phyloP scores from a whole-genome alignment of 2,888 invertebrate species.

The Liopterus haemorrhoidalis region DNA sequence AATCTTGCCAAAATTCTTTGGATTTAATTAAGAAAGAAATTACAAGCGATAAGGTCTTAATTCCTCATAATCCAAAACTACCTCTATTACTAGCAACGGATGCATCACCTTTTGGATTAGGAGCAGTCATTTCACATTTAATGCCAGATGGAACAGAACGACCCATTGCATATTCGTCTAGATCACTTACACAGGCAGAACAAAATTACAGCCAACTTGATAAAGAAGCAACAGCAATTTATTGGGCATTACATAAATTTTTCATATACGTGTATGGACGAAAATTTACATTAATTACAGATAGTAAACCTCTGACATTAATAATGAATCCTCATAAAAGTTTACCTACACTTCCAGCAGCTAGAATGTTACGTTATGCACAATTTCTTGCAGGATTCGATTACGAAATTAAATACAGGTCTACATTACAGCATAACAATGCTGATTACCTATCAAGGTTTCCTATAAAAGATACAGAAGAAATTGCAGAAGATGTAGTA shows the following conservation, averaged over 20 bases:
- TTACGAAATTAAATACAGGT: slow-evolving; percentile 23
- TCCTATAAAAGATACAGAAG: neutral
- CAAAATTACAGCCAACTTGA: slow-evolving; percentile 4
- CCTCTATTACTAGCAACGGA: slow-evolving; percentile 37
- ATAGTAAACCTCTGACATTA: slow-evolving; percentile 12
- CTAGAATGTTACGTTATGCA: slow-evolving; percentile 25
- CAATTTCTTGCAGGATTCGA: slow-evolving; percentile 27
- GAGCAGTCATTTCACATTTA: slow-evolving; percentile 24
- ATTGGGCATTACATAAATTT: slow-evolving; percentile 6
- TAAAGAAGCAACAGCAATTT: slow-evolving; percentile 5
- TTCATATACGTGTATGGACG: slow-evolving; percentile 8
- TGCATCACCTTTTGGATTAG: slow-evolving; percentile 35
- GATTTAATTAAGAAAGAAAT: slow-evolving; percentile 29
- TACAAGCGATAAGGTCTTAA: slow-evolving; percentile 27
- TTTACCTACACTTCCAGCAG: slow-evolving; percentile 10
- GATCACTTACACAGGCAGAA: slow-evolving; percentile 2
- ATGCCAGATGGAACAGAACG: slow-evolving; percentile 36
- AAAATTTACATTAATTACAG: slow-evolving; percentile 2
- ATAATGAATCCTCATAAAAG: slow-evolving; percentile 5
- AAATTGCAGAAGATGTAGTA: neutral
- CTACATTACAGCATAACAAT: slow-evolving; percentile 19
- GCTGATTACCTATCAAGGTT: slow-evolving; percentile 30
- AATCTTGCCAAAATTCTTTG: slow-evolving; percentile 24
- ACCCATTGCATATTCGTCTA: slow-evolving; percentile 36
- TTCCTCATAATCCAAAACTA: slow-evolving; percentile 32